Percentiles rank a stretch among this genome's conserved stretches.
Evolutionary conservation across 2,888 invertebrate species (phyloP).

Genomic region (Himalopsyche kuldschensis): DNA sequence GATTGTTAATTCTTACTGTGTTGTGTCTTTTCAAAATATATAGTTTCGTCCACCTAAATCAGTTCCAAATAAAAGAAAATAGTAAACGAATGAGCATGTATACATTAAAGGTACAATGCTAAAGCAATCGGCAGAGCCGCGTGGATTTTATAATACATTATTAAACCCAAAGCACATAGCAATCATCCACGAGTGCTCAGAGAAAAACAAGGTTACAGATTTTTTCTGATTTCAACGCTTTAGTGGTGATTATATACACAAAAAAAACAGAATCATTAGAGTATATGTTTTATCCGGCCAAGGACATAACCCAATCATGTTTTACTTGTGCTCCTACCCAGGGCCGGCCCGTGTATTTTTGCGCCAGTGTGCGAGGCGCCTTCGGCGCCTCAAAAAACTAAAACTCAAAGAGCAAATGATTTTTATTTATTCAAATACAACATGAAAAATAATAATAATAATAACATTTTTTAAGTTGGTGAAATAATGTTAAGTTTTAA

Average conservation of each 20-base stretch:
- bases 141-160: background rate
- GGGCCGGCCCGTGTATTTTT: background rate
- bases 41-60: no score
- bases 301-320: background rate
- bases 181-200: background rate
- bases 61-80: no score
- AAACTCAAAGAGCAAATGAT: no score
- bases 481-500: no score
- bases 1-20: no score
- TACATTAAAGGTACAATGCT: no score
- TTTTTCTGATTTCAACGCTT: background rate
- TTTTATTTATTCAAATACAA: no score
- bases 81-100: no score
- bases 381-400: no score
- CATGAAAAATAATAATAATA: no score
- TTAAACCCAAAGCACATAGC: background rate
- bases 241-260: background rate
- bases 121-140: background rate
- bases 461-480: no score
- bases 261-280: background rate
- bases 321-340: background rate
- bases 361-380: background rate
- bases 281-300: background rate
- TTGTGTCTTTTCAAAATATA: no score
- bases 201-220: background rate